Conservation (phyloP, 2,113 vertebrate genomes). For the Rynchops niger region DNA sequence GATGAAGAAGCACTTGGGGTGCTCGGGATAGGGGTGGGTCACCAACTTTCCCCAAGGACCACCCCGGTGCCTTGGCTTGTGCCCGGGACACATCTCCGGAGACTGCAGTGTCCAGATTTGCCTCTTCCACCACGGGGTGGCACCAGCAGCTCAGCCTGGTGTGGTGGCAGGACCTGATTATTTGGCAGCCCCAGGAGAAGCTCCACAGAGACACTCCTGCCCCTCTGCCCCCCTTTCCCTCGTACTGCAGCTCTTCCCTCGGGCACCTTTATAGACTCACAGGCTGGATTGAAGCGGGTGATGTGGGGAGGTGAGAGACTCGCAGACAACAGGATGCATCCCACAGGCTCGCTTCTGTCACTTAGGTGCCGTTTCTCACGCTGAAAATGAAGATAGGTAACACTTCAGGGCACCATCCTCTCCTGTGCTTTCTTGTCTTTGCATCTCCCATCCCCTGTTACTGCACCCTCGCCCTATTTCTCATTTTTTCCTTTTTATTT, state of each 20-base stretch:
- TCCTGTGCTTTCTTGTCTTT: neutral
- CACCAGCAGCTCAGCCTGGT: neutral
- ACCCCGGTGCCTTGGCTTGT: neutral
- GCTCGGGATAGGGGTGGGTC: fast-evolving
- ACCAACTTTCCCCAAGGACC: neutral
- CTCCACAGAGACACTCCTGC: neutral
- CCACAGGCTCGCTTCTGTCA: neutral
- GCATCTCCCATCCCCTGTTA: neutral
- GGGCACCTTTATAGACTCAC: neutral
- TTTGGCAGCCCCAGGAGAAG: neutral
- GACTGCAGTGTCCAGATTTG: neutral
- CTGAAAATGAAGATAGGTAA: neutral
- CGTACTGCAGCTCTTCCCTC: neutral
- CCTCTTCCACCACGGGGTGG: neutral
- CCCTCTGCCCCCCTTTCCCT: neutral
- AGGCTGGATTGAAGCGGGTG: neutral
- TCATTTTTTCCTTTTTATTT: neutral
- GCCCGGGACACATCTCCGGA: too few relatives aligned
- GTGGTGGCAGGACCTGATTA: fast-evolving
- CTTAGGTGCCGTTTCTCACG: neutral
- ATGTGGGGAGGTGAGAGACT: neutral
- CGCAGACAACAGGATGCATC: neutral
- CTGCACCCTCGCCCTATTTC: fast-evolving
- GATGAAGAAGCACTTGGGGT: neutral
- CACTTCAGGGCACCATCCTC: neutral